A percentile compares a stretch with the other conserved stretches of the same genome.
phyloP scores from a whole-genome alignment of 53 echinoderm and acorn worm species.

The Crossaster papposus region DNA sequence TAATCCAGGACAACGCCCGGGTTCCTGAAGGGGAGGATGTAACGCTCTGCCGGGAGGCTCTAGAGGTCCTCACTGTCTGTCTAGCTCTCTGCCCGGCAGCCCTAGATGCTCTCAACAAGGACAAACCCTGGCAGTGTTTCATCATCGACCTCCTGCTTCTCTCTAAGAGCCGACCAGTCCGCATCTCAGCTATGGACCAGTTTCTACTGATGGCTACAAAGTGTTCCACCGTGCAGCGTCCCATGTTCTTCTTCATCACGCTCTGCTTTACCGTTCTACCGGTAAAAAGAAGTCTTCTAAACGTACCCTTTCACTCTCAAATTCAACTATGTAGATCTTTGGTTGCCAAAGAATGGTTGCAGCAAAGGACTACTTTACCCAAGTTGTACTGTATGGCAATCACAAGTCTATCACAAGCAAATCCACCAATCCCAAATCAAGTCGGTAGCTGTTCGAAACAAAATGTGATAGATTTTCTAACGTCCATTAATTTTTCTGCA shows the following conservation, averaged over 20 bases:
- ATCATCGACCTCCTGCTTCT: slow-evolving; percentile 91
- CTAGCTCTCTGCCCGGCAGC: slow-evolving; percentile 94
- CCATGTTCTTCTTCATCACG: slow-evolving; percentile 93
- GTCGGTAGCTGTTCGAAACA: too few relatives aligned
- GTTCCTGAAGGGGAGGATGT: slow-evolving; percentile 88
- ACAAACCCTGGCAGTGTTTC: slow-evolving; percentile 96
- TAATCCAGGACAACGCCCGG: slow-evolving; percentile 66
- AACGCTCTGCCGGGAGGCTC: slow-evolving; percentile 82
- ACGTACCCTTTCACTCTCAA: too few relatives aligned
- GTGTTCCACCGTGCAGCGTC: slow-evolving; percentile 83
- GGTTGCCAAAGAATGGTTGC: too few relatives aligned
- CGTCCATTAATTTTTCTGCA: background rate
- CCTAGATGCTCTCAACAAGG: slow-evolving; percentile 95
- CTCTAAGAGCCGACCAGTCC: slow-evolving; percentile 86
- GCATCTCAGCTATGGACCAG: slow-evolving; percentile 90
- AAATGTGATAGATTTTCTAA: background rate
- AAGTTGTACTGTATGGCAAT: too few relatives aligned
- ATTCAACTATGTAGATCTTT: too few relatives aligned
- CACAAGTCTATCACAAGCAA: too few relatives aligned
- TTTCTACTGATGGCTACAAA: slow-evolving; percentile 96
- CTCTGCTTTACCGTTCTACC: slow-evolving; percentile 93
- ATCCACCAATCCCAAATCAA: too few relatives aligned
- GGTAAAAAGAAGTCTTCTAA: slow-evolving; percentile 58
- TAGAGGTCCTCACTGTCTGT: slow-evolving; percentile 90
- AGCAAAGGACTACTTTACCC: too few relatives aligned